These are phyloP conservation scores for Siniperca undulata DNA, from an alignment of 2,797 vertebrate genomes.

Conservation along the genomic window DNA sequence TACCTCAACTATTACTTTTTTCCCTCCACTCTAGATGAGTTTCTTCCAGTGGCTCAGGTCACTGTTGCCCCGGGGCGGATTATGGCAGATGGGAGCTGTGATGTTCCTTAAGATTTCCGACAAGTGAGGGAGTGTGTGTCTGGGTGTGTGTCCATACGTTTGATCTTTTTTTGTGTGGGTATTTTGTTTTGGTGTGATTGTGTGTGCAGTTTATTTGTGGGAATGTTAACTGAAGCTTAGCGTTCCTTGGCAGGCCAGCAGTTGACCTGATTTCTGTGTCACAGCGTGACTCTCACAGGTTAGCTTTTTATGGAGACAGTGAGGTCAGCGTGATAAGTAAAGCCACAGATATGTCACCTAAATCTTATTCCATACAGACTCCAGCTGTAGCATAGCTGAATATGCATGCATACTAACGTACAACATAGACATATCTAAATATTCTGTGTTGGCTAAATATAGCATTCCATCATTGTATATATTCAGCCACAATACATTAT, in stretches of 20 bases:
- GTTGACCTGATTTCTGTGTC: constrained; percentile 71
- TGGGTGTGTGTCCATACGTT: constrained; percentile 42
- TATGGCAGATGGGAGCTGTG: constrained; percentile 70
- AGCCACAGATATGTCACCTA: constrained; percentile 17
- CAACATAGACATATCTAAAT: constrained; percentile 8
- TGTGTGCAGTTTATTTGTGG: constrained; percentile 43
- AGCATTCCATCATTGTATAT: constrained; percentile 55
- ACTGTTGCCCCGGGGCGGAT: constrained; percentile 75
- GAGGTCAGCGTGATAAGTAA: constrained; percentile 49
- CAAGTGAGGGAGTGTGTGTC: constrained; percentile 53
- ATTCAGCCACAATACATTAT: constrained; percentile 55
- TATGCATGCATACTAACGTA: not conserved
- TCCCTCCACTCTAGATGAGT: constrained; percentile 70
- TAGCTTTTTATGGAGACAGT: constrained; percentile 54
- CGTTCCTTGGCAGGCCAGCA: constrained; percentile 51
- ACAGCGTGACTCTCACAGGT: constrained; percentile 61
- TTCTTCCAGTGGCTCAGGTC: constrained; percentile 79
- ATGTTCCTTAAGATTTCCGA: constrained; percentile 69
- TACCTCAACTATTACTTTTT: constrained; percentile 69
- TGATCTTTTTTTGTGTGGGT: constrained; percentile 40
- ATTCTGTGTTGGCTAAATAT: constrained; percentile 50
- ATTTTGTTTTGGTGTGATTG: constrained; percentile 38
- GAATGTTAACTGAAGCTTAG: constrained; percentile 62
- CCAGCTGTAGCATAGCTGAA: not conserved
- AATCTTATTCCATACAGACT: constrained; percentile 8